Evolutionary conservation across 2,888 invertebrate genomes (phyloP), one percentile per base, ranked within the genome.

Genomic region (Leptinotarsa peninsularis): DNA sequence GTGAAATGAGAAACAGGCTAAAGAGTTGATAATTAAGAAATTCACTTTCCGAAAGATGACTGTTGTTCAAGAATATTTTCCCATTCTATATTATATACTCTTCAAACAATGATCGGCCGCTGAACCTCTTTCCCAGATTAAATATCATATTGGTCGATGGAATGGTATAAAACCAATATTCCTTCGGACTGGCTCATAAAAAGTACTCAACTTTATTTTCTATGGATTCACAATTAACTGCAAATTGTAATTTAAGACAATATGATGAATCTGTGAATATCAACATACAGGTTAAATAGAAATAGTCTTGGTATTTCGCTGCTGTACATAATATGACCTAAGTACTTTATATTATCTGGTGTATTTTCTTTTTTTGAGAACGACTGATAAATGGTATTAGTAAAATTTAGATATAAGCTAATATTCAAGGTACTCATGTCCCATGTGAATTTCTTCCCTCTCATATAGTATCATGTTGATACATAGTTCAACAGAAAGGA

Each of bases 211-310:
- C 49, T 66, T 54, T 68, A 60, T 66, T 67, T 27, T 72, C 56
- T 72, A 68, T 76, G 74, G 70, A 79, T 72, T 75, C 72, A 74
- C 75, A 79, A 78, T 76, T 74, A 75, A 67, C 76, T 70, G 71
- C 72, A 75, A 79, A 80, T 77, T 82, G 81, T 84, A 84, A 83
- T 80, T 71, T 71, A 82, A 82, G 85, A 85, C 85, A 85, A 85
- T 85, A 84, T 83, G 80, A 82, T 82, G 80, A 83, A 84, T 81
- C 82, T 83, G 83, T 84, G 82, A 82, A 84, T 83, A 83, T 81
- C 84, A 82, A 81, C 81, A 83, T 84, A 85, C 85, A 85, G 84
- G 84, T 85, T 84, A 82, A 76, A 81, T 84, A 84, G 5, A 33
- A 75, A 80, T 85, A 85, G 84, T 76, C 56, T 70, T 58, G n/a